Base-by-base conservation (phyloP, 2,888 invertebrate genomes). In the Drosophila subsilvestris region DNA sequence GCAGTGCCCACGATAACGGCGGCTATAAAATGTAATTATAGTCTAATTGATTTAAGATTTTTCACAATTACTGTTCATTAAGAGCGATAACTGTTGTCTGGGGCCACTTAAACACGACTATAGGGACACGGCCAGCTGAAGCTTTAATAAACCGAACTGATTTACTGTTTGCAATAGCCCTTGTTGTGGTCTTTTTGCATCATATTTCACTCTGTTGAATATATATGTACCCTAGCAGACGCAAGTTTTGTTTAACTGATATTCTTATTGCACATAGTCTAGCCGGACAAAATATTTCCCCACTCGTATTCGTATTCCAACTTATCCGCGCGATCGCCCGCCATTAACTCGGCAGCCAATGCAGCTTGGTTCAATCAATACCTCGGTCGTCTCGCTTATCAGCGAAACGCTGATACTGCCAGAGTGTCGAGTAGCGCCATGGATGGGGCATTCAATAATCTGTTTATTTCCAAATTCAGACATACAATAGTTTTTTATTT, bases 31-130 rank as follows among this genome's bases (percentile, higher is more conserved):
- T 22, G 48, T 42, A 48, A 69, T 68, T 69, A 56, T 57, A 43
- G 69, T 14, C 48, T 14, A 69, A 66, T 66, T 57, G 20, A 47
- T 18, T 68, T 49, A 12, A 14, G 66, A 66, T 66, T 66, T 37
- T 66, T 67, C 32, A 43, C 17, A 42, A 9, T 43, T 25, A 48
- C 18, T 25, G 9, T 14, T 17, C 20, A 37, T 48, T 62, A 29
- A 5, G 8, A 2, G 37, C 27, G 63, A 63, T 62, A 63, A 63
- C 47, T 49, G 10, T 48, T 56, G n/a, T 32, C 17, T n/a, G 56
- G 0, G n/a, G 17, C 5, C 25, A 7, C 8, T 45, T 9, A 51
- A 27, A 9, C n/a, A 2, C n/a, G 37, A 37, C 37, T 32, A 32
- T 5, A 20, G 25, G 45, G 17, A 32, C 45, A 59, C 17, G 29